A percentile compares a stretch with the other conserved stretches of the same genome.
phyloP scores from a whole-genome alignment of 2,113 vertebrate species.

The Brachyhypopomus occidentalis region DNA sequence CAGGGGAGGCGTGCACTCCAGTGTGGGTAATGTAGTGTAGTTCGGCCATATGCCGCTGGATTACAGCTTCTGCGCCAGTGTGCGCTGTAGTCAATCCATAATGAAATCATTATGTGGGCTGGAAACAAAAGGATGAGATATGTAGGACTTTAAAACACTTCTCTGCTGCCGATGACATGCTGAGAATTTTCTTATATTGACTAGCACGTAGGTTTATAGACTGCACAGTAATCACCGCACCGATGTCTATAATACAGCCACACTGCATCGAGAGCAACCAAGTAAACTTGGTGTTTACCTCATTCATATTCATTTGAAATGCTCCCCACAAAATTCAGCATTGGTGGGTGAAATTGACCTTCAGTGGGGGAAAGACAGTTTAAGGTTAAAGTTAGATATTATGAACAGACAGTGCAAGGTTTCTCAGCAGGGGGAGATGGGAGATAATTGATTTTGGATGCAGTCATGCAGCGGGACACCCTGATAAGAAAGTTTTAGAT shows the following conservation, averaged over 20 bases:
- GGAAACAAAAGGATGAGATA: slow-evolving; percentile 64
- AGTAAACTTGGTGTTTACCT: slow-evolving; percentile 8
- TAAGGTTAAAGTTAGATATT: slow-evolving; percentile 66
- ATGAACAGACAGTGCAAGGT: slow-evolving; percentile 50
- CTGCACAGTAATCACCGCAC: too few species aligned
- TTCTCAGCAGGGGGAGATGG: slow-evolving; percentile 64
- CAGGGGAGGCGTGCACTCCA: slow-evolving; percentile 69
- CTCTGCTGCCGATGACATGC: slow-evolving; percentile 6
- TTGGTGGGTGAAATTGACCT: slow-evolving; percentile 46
- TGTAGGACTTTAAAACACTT: slow-evolving; percentile 42
- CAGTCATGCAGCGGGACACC: slow-evolving; percentile 67
- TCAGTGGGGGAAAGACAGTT: slow-evolving; percentile 48
- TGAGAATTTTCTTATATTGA: slow-evolving; percentile 27
- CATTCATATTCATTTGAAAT: slow-evolving; percentile 44
- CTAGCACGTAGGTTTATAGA: not conserved
- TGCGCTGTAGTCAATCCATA: slow-evolving; percentile 70
- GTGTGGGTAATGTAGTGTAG: slow-evolving; percentile 79
- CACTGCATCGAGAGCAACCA: not conserved
- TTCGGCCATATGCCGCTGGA: slow-evolving; percentile 77
- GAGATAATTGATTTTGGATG: slow-evolving; percentile 75
- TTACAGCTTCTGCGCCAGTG: slow-evolving; percentile 68
- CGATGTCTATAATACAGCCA: not conserved
- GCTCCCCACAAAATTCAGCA: slow-evolving; percentile 12
- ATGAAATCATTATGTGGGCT: slow-evolving; percentile 62
- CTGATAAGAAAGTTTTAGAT: slow-evolving; percentile 70